These are phyloP conservation scores for Serilophus lunatus DNA, from an alignment of 2,113 vertebrate species.

Conservation along the genomic window DNA sequence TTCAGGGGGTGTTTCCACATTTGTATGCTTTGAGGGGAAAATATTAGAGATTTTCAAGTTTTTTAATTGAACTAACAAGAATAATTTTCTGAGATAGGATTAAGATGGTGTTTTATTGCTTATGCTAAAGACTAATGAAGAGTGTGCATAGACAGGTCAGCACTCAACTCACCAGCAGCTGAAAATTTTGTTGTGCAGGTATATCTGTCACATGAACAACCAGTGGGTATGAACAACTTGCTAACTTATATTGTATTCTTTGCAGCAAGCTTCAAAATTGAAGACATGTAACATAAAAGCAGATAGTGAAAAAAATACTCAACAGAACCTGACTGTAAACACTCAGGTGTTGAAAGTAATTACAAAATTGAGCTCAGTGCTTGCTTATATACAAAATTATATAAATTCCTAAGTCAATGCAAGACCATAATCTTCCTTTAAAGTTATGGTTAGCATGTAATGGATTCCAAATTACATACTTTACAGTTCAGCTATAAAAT, in stretches of 20 bases:
- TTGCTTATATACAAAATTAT: neutral
- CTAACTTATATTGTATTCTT: neutral
- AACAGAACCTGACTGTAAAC: neutral
- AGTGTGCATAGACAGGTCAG: constrained; percentile 24
- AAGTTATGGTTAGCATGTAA: neutral
- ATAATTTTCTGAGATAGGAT: neutral
- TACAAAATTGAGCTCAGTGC: neutral
- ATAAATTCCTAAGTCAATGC: neutral
- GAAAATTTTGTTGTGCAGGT: neutral
- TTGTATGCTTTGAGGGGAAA: neutral
- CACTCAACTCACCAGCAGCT: neutral
- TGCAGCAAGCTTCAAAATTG: neutral
- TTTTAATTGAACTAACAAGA: neutral
- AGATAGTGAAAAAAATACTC: neutral
- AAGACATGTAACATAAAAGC: neutral
- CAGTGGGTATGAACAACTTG: neutral
- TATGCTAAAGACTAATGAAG: neutral
- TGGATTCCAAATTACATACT: neutral
- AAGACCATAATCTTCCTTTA: neutral
- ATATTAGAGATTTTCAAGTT: neutral
- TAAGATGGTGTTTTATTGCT: constrained; percentile 39
- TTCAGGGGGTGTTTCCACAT: neutral
- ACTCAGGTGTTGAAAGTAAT: neutral
- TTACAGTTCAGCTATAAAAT: neutral
- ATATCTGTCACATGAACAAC: neutral